phyloP scores from a whole-genome alignment of 2,113 vertebrate genomes.

The Misgurnus anguillicaudatus region DNA sequence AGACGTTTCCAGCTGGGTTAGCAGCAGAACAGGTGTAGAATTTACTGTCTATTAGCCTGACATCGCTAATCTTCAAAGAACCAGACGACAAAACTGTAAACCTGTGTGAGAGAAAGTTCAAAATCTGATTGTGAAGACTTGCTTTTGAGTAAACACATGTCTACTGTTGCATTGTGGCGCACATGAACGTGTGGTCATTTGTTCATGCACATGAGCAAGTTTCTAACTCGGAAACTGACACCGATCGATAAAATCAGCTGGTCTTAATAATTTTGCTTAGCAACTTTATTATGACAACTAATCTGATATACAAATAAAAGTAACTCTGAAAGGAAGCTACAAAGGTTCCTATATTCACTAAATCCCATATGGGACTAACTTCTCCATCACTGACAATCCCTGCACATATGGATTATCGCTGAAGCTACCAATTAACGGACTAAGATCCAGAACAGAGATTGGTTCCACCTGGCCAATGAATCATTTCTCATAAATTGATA shows the following conservation, averaged over 20 bases:
- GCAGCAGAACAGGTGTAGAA: slow-evolving; percentile 83
- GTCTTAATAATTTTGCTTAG: slow-evolving; percentile 55
- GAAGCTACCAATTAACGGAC: slow-evolving; percentile 10
- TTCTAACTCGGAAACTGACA: not conserved
- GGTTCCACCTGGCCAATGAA: not conserved
- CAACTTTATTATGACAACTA: slow-evolving; percentile 67
- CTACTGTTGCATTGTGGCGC: slow-evolving; percentile 6
- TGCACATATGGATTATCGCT: slow-evolving; percentile 7
- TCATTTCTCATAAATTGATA: slow-evolving; percentile 1
- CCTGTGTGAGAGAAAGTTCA: slow-evolving; percentile 65
- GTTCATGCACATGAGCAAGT: not conserved
- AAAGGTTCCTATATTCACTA: slow-evolving; percentile 57
- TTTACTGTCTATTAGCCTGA: slow-evolving; percentile 76
- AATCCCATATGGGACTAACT: slow-evolving; percentile 15
- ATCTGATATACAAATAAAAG: slow-evolving; percentile 56
- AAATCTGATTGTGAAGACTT: slow-evolving; percentile 27
- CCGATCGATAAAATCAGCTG: not conserved
- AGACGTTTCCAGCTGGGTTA: slow-evolving; percentile 79
- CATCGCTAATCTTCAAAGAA: slow-evolving; percentile 80
- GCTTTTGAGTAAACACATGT: not conserved
- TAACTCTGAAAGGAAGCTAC: slow-evolving; percentile 52
- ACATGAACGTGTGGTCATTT: not conserved
- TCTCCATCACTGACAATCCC: not conserved
- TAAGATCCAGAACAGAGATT: not conserved
- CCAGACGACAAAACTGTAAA: slow-evolving; percentile 79